These are phyloP conservation scores for Ornithorhynchus anatinus DNA, from an alignment of 2,113 vertebrate species.

Conservation along the genomic window DNA sequence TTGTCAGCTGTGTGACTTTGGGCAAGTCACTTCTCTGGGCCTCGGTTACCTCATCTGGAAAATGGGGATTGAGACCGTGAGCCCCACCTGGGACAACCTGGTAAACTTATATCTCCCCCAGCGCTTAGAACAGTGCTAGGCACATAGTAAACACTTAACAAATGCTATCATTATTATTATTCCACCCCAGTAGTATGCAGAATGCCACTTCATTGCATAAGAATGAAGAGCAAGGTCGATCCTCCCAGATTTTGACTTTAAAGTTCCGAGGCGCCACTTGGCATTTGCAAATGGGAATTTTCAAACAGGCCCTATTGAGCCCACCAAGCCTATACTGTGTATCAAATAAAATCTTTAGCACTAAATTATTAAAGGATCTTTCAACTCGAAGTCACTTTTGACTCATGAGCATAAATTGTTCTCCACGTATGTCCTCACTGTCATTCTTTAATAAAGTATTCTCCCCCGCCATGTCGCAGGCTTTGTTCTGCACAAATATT, in stretches of 20 bases:
- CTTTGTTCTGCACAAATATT: not conserved
- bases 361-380: constrained; percentile 27
- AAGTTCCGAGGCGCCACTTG: too few relatives aligned
- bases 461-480: not conserved
- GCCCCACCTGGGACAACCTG: not conserved
- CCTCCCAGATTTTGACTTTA: too few relatives aligned
- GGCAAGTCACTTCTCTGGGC: not conserved
- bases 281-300: not conserved
- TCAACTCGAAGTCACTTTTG: constrained; percentile 12
- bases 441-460: not conserved
- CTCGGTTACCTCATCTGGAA: not conserved
- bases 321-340: fast-evolving
- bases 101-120: not conserved
- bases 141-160: not conserved
- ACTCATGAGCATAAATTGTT: not conserved
- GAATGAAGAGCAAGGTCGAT: not conserved
- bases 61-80: not conserved
- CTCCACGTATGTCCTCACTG: fast-evolving
- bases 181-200: not conserved
- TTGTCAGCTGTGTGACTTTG: fast-evolving
- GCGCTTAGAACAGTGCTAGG: not conserved
- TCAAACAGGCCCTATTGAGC: too few relatives aligned
- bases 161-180: not conserved
- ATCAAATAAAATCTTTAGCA: constrained; percentile 21
- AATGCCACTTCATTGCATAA: not conserved